Conservation (phyloP, 1,140 invertebrate species). For the Anastrepha obliqua region DNA sequence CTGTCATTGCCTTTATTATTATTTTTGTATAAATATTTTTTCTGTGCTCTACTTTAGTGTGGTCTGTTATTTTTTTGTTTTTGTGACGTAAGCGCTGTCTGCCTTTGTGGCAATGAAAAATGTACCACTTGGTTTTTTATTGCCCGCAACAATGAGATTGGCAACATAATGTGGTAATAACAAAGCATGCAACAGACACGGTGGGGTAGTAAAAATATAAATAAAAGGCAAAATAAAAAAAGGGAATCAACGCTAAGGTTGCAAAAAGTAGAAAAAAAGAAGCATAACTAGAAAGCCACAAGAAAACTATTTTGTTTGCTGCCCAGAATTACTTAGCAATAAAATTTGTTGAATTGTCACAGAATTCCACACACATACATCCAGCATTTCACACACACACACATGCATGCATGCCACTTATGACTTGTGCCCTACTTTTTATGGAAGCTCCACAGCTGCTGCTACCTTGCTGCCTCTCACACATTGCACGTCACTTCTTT, state of each 20-base stretch:
- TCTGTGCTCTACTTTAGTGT: neutral
- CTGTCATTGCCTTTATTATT: conserved; percentile 17
- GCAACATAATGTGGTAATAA: conserved; percentile 38
- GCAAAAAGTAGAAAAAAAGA: neutral
- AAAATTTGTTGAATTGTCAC: neutral
- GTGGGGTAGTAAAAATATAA: neutral
- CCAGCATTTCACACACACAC: neutral
- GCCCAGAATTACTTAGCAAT: neutral
- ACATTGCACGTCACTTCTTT: neutral
- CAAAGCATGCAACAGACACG: neutral
- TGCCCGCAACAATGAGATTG: conserved; percentile 37
- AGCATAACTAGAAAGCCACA: neutral
- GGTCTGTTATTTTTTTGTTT: neutral
- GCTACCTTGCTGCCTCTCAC: neutral
- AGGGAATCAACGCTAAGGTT: neutral
- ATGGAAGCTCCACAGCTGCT: neutral
- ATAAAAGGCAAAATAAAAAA: neutral
- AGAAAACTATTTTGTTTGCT: neutral
- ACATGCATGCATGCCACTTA: neutral
- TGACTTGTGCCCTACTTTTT: neutral
- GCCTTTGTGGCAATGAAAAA: conserved; percentile 5
- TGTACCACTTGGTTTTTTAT: conserved; percentile 7
- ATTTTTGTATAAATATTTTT: conserved; percentile 6
- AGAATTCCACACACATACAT: neutral
- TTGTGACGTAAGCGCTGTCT: neutral